Conservation (phyloP, 2,888 invertebrate genomes). For the Leptopilina syphax region DNA sequence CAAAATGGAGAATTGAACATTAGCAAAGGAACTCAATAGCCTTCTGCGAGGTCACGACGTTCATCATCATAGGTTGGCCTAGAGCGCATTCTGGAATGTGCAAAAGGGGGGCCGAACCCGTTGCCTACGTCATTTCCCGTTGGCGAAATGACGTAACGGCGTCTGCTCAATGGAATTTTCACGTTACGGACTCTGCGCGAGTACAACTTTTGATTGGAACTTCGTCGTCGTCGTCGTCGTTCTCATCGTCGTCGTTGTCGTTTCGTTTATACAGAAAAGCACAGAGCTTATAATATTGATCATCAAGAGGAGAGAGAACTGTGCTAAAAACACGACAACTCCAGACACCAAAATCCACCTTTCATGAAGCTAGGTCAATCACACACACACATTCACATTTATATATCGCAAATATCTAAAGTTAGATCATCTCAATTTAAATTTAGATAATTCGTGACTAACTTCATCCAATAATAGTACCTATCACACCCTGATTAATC, state of each 20-base stretch:
- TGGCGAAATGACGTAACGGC: constrained; percentile 52
- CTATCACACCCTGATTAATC: neutral
- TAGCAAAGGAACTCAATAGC: constrained; percentile 29
- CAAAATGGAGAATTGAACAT: constrained; percentile 26
- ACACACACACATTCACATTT: neutral
- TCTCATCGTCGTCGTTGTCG: neutral
- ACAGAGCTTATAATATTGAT: constrained; percentile 5
- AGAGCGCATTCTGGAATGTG: constrained; percentile 48
- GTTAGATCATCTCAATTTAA: constrained; percentile 15
- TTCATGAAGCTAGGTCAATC: constrained; percentile 29
- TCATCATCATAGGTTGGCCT: constrained; percentile 42
- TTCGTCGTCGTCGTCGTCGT: neutral
- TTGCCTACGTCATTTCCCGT: constrained; percentile 60
- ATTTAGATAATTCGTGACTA: constrained; percentile 22
- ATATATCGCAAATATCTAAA: neutral
- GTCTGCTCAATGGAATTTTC: constrained; percentile 34
- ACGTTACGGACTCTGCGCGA: neutral
- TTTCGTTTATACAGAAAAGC: neutral
- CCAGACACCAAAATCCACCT: neutral
- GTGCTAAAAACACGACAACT: neutral
- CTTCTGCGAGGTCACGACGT: constrained; percentile 37
- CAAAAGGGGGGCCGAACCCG: constrained; percentile 44
- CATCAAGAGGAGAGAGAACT: constrained; percentile 12
- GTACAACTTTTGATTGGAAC: constrained; percentile 15
- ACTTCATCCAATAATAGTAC: constrained; percentile 6